Percentiles rank a stretch among this genome's conserved stretches.
Conservation (phyloP, 2,888 invertebrate species). For the Trisateles emortualis region DNA sequence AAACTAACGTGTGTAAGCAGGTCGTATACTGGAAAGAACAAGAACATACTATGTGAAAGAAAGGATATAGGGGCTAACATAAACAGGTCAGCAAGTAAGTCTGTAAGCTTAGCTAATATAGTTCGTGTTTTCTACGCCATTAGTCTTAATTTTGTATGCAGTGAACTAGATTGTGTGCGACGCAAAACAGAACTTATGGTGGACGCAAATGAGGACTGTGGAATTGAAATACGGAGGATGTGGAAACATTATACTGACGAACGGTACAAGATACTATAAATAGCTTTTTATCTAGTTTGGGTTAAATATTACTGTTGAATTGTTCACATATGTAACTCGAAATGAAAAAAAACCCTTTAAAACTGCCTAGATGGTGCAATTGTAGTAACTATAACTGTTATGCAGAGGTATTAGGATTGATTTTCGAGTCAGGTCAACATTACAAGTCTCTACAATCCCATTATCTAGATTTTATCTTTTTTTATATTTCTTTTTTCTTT, state of each 20-base stretch:
- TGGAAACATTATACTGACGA: slow-evolving; percentile 46
- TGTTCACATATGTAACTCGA: slow-evolving; percentile 24
- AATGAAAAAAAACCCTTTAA: too few species aligned
- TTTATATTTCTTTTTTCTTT: too few species aligned
- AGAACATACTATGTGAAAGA: slow-evolving; percentile 64
- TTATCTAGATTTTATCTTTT: too few species aligned
- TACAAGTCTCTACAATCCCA: too few species aligned
- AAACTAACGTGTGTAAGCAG: slow-evolving; percentile 45
- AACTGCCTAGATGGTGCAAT: too few species aligned
- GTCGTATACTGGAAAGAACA: slow-evolving; percentile 52
- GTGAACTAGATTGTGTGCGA: slow-evolving; percentile 56
- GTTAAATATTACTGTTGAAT: slow-evolving; percentile 28
- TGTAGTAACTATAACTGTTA: too few species aligned
- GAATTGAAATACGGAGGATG: slow-evolving; percentile 50
- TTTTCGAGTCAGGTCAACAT: too few species aligned
- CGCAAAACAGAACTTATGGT: slow-evolving; percentile 77
- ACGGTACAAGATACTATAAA: slow-evolving; percentile 26
- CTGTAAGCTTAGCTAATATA: slow-evolving; percentile 66
- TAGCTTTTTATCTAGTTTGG: slow-evolving; percentile 27
- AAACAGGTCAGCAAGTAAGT: slow-evolving; percentile 70
- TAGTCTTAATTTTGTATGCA: slow-evolving; percentile 74
- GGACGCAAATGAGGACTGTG: slow-evolving; percentile 75
- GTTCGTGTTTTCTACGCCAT: slow-evolving; percentile 64
- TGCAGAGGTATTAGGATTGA: too few species aligned
- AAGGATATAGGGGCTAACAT: slow-evolving; percentile 68